Evolutionary conservation across 2,888 invertebrate genomes (phyloP).

Genomic region (Dichetophora obliterata): DNA sequence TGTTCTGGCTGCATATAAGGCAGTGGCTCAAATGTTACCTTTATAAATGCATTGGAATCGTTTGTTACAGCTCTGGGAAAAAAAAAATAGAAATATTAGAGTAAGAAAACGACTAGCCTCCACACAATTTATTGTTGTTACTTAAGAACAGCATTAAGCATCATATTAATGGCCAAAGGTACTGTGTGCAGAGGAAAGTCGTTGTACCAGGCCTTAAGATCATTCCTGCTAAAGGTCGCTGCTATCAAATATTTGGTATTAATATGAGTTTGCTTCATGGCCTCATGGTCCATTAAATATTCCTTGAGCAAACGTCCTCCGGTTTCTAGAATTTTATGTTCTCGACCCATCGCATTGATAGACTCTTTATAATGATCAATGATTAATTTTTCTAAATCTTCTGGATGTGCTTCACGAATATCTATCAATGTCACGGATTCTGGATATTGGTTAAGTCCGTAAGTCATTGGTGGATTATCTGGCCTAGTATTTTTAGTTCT

Average conservation of each 20-base stretch:
- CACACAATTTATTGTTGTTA: neutral
- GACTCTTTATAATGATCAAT: neutral
- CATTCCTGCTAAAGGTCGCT: conserved; percentile 42
- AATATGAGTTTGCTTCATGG: neutral
- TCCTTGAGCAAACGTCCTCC: neutral
- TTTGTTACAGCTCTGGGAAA: neutral
- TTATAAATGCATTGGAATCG: conserved; percentile 47
- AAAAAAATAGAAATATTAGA: neutral
- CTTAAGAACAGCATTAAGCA: conserved; percentile 55
- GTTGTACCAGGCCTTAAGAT: conserved; percentile 55
- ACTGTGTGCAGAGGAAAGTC: conserved; percentile 53
- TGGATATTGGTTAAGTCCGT: neutral
- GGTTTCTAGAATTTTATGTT: neutral
- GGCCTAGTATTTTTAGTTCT: neutral
- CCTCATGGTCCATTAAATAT: neutral
- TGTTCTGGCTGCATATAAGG: conserved; percentile 33
- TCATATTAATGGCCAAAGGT: conserved; percentile 52
- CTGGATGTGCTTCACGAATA: neutral
- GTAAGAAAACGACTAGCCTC: neutral
- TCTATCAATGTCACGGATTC: neutral
- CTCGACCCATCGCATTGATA: neutral
- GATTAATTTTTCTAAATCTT: neutral
- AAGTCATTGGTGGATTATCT: neutral
- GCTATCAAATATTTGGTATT: conserved; percentile 48
- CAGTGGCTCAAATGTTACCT: conserved; percentile 50